phyloP scores from a whole-genome alignment of 2,888 invertebrate species.

The Bombylius major region DNA sequence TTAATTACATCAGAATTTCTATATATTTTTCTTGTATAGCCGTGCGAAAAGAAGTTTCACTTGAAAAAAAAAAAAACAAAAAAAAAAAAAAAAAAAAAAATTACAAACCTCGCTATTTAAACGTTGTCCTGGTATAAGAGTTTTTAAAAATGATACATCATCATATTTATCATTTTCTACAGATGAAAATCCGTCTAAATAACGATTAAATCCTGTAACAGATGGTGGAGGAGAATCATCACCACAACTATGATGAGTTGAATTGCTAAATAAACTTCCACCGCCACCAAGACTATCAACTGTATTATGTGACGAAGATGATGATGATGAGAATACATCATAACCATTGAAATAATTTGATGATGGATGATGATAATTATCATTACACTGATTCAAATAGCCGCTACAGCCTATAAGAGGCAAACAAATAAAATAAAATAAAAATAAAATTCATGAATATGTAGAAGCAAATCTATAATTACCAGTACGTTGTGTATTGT shows the following conservation, averaged over 20 bases:
- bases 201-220: constrained; percentile 30
- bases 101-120: constrained; percentile 34
- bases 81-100: too few relatives aligned
- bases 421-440: too few relatives aligned
- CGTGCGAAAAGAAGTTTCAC: too few relatives aligned
- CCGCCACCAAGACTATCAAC: not conserved
- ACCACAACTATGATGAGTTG: constrained; percentile 15
- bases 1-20: too few relatives aligned
- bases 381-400: constrained; percentile 23
- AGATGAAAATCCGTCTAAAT: constrained; percentile 33
- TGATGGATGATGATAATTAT: constrained; percentile 24
- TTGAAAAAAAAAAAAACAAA: too few relatives aligned
- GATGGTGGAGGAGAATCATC: constrained; percentile 35
- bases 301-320: too few relatives aligned
- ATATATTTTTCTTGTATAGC: too few relatives aligned
- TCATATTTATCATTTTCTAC: constrained; percentile 32
- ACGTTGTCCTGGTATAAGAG: constrained; percentile 36
- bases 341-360: constrained; percentile 33
- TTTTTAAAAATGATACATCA: constrained; percentile 33
- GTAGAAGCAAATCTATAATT: too few relatives aligned
- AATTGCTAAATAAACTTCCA: constrained; percentile 1
- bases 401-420: not conserved
- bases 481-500: too few relatives aligned
- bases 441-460: not conserved
- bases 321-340: constrained; percentile 18